A percentile compares a stretch with the other conserved stretches of the same genome.
These are phyloP conservation scores for Macrosoma leucophasiata DNA, from an alignment of 2,888 invertebrate genomes.

Conservation along the genomic window DNA sequence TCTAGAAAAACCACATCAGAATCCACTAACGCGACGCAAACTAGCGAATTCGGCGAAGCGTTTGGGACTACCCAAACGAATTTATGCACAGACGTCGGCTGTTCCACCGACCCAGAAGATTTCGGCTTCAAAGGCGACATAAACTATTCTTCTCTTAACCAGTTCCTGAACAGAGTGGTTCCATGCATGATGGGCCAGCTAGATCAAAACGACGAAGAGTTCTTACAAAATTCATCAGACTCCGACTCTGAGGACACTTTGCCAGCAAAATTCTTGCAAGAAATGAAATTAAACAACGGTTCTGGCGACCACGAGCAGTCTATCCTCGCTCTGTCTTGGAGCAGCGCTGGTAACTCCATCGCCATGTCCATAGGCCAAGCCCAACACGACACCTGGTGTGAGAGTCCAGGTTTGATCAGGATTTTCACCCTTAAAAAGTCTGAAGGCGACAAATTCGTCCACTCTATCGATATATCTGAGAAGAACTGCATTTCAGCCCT, in stretches of 20 bases:
- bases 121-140: conserved; percentile 37
- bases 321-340: conserved; percentile 50
- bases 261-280: conserved; percentile 46
- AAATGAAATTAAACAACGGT: conserved; percentile 38
- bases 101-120: conserved; percentile 39
- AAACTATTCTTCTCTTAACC: conserved; percentile 49
- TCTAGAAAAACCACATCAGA: conserved; percentile 32
- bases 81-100: conserved; percentile 38
- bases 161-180: conserved; percentile 53
- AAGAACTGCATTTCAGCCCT: conserved; percentile 54
- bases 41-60: conserved; percentile 40
- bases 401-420: conserved; percentile 49
- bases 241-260: conserved; percentile 55
- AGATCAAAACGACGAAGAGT: conserved; percentile 41
- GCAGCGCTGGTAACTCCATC: conserved; percentile 51
- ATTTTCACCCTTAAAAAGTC: conserved; percentile 49
- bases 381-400: conserved; percentile 59
- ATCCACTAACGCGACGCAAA: conserved; percentile 43
- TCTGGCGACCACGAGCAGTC: conserved; percentile 47
- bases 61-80: conserved; percentile 44
- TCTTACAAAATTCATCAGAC: conserved; percentile 46
- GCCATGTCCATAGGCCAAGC: conserved; percentile 49
- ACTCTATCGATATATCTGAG: conserved; percentile 46
- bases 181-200: conserved; percentile 56
- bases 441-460: conserved; percentile 65